Base-by-base conservation (phyloP, 1,140 invertebrate species). In the Trichonephila clavipes region DNA sequence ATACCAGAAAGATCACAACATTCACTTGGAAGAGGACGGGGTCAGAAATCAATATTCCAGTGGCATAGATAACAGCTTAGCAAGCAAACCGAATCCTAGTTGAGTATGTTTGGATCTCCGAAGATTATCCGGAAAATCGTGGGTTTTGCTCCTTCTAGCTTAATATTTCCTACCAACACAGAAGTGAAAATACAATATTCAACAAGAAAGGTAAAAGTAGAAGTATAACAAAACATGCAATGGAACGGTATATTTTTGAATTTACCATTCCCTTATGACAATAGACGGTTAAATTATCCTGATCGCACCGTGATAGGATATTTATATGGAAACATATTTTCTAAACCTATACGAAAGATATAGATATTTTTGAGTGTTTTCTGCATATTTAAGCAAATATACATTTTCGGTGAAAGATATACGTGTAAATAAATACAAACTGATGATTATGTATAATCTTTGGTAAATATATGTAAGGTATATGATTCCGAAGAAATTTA, bases 1-100 rank as follows among this genome's bases (percentile, higher is more conserved):
- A 77, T 77, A 77, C 24, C 28, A 34, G 24, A 18, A 77, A 77
- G 28, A 28, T 28, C 18, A 34, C 18, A 34, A 77, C 12, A 34
- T 18, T 28, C 72, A 77, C 34, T 77, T 14, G 12, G 10, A 77
- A 34, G 34, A 40, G 12, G 72, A 77, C 51, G 40, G 14, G 82
- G 85, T 62, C 85, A 87, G 24, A 87, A 87, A 87, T 87, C 87
- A 88, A 88, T 88, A 88, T 88, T 21, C 40, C 24, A 14, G 62
- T 69, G 64, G 21, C 87, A 88, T 51, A 66, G 62, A 88, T 88
- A 88, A 88, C 87, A 88, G 87, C 87, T 88, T 69, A 51, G 64
- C 87, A 88, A 88, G 87, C 87, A 88, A 88, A 88, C 62, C 59
- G 64, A 66, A 72, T 88, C 64, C 40, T 24, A 12, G 62, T 24